Evolutionary conservation across 2,113 vertebrate species (phyloP).

Genomic region (Passer domesticus): DNA sequence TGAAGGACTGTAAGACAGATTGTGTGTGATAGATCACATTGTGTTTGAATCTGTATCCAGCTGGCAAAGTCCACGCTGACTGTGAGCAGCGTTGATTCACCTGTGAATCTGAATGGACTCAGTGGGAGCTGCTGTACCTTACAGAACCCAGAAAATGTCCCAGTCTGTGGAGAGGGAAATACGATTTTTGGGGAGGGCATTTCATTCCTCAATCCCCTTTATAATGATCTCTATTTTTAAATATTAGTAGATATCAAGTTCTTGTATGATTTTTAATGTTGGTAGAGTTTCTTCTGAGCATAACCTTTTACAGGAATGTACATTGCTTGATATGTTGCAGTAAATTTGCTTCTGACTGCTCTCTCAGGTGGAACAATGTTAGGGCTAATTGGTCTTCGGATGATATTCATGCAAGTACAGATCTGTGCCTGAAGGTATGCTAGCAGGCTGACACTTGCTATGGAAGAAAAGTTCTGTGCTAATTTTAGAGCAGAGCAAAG

Average conservation of each 20-base stretch:
- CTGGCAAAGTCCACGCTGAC: not conserved
- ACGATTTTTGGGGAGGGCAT: rapidly evolving
- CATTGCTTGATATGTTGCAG: not conserved
- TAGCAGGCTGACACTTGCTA: slow-evolving; percentile 75
- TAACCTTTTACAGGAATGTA: not conserved
- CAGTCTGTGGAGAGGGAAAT: not conserved
- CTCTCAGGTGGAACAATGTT: not conserved
- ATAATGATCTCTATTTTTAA: not conserved
- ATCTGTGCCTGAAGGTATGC: slow-evolving; percentile 71
- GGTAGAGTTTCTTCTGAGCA: not conserved
- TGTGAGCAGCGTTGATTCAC: not conserved
- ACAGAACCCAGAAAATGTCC: not conserved
- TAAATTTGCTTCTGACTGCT: not conserved
- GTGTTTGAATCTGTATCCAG: not conserved
- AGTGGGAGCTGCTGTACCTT: not conserved
- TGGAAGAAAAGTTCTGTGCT: slow-evolving; percentile 77
- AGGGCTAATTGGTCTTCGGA: not conserved
- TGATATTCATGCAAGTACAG: slow-evolving; percentile 63
- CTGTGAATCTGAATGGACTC: not conserved
- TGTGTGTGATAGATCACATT: not conserved
- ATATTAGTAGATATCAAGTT: not conserved
- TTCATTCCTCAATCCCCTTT: not conserved
- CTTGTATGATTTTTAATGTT: not conserved
- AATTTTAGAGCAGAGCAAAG: slow-evolving; percentile 78
- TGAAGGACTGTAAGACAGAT: not conserved